Evolutionary conservation across 2,888 invertebrate genomes (phyloP), one percentile per base, ranked within the genome.

Genomic region (Dynastes hyllus): DNA sequence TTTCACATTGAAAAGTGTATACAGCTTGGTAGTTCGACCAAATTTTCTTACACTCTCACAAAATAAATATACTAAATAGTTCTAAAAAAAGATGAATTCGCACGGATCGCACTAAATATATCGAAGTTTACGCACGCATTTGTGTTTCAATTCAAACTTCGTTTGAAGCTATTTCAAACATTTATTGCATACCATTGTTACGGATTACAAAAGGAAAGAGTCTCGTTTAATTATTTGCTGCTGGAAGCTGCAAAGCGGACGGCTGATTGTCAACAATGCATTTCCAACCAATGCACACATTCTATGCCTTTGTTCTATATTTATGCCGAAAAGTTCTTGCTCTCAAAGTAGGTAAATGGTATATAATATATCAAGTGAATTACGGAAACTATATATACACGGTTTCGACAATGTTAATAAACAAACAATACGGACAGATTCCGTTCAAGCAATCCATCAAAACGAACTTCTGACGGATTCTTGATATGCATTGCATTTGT

Each of bases 31-130:
- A 63, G 63, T 63, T 63, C 63, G 63, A 63, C 63, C 27, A 13
- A 63, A 27, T 63, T 63, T 58, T 22, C 22, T 58, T 58, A 58
- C 45, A 45, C 45, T 45, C 45, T 45, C 22, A 58, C 9, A 58
- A 58, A 58, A 63, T 51, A 69, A 40, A 51, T 22, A 50, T 66
- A 69, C 51, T 77, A 69, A 69, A 58, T 58, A 58, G 55, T 58
- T 58, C 55, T 58, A 58, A 58, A 58, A 58, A 58, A 29, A 69
- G 69, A 69, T 69, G 13, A 27, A 69, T 45, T 69, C 45, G n/a
- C 37, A 16, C 27, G 69, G 29, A 69, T n/a, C 16, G 32, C 32
- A 63, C 63, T 63, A 63, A 63, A 63, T 63, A 63, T 29, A 63
- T 32, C 63, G 63, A 63, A 63, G 63, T 63, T 63, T 63, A 63